Evolutionary conservation across 2,888 invertebrate species (phyloP).

Genomic region (Leptopterna dolabrata): DNA sequence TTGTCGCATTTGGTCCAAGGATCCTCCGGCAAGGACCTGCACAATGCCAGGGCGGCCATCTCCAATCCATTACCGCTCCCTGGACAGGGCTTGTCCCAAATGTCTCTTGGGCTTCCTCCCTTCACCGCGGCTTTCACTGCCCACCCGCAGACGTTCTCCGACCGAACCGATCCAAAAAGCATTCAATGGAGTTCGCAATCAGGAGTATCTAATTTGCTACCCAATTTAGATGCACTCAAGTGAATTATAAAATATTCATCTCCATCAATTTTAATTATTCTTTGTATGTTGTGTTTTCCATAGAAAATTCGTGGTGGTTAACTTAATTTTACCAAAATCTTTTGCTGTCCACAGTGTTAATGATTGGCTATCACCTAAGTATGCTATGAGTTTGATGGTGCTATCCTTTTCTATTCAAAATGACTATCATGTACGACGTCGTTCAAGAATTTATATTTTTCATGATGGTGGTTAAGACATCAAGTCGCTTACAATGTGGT

Average conservation of each 20-base stretch:
- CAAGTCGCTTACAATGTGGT: too few relatives aligned
- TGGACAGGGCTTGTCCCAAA: slow-evolving; percentile 6
- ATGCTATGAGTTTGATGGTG: too few relatives aligned
- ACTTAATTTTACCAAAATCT: too few relatives aligned
- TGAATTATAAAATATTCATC: background rate
- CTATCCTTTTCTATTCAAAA: too few relatives aligned
- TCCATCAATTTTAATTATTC: too few relatives aligned
- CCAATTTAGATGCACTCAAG: background rate
- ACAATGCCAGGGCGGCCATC: slow-evolving; percentile 35
- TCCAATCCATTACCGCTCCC: slow-evolving; percentile 43
- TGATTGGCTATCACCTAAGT: too few relatives aligned
- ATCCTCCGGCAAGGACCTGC: slow-evolving; percentile 21
- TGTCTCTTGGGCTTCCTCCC: background rate
- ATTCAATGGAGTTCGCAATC: background rate
- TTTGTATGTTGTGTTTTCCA: too few relatives aligned
- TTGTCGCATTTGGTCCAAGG: slow-evolving; percentile 43
- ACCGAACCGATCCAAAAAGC: background rate
- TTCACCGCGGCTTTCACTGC: background rate
- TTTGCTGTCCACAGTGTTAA: too few relatives aligned
- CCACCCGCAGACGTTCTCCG: background rate
- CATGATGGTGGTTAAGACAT: too few relatives aligned
- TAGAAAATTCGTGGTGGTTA: too few relatives aligned
- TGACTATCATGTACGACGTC: too few relatives aligned
- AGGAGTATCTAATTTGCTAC: background rate
- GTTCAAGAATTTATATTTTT: too few relatives aligned